Evolutionary conservation across 2,113 vertebrate genomes (phyloP), one percentile per base, ranked within the genome.

Genomic region (Copsychus sechellarum): DNA sequence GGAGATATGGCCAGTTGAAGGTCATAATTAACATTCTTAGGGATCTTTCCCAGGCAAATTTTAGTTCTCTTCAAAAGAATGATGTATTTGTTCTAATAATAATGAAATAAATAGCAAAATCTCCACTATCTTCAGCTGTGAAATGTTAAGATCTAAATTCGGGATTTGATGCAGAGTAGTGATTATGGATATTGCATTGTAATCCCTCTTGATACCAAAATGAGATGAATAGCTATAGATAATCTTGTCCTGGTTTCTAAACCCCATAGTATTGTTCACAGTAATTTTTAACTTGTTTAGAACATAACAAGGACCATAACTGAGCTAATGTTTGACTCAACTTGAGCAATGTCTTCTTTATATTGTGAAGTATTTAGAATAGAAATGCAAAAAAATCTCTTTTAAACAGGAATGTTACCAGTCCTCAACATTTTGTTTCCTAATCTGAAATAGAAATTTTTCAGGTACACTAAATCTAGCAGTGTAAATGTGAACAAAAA

Each of bases 271-370:
- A 67, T 54, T 81, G 17, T 43, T 29, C 26, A 54, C 31, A 50
- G 31, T 58, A 53, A 56, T 69, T 87, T 96, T 64, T 67, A 50
- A 31, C 24, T 50, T 60, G 12, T 42, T 60, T 29, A 34, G 11
- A 80, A 22, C 5, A 17, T 69, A 64, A 24, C 0, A 0, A 48
- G 26, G 12, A 23, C 14, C 7, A 1, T 42, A 86, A 25, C 25
- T 76, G 48, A 86, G 17, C 16, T 91, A 38, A 42, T 86, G 67
- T 38, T 42, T 86, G 22, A 29, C 34, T 43, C 7, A 51, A 54
- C 24, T 45, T 66, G 54, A 64, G 6, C 17, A 58, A 14, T 64
- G 19, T 58, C 67, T 53, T 78, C 60, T 84, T 89, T 29, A 72
- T 5, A 47, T 20, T 69, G 18, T 40, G 28, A 84, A 72, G 26